Conservation (phyloP, 2,888 invertebrate genomes). For the Cremastinae sp. region DNA sequence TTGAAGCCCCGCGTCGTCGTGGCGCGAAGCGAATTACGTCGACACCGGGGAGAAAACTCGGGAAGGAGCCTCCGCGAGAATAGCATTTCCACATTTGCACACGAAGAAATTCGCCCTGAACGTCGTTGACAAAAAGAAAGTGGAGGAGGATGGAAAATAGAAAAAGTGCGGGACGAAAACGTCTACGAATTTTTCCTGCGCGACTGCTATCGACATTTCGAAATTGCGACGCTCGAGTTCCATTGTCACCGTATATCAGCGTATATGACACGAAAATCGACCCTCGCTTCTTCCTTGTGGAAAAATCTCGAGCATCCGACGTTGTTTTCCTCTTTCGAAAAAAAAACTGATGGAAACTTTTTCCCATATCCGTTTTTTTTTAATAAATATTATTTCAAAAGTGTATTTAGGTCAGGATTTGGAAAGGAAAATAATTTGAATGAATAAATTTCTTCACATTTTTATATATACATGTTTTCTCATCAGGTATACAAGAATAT, state of each 20-base stretch:
- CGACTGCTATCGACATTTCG: slow-evolving; percentile 76
- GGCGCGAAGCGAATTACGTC: slow-evolving; percentile 64
- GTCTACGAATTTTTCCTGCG: slow-evolving; percentile 55
- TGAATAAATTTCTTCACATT: not conserved
- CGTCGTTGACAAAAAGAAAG: slow-evolving; percentile 24
- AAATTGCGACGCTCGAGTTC: slow-evolving; percentile 75
- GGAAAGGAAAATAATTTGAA: not conserved
- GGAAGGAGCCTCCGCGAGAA: slow-evolving; percentile 26
- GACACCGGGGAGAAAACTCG: slow-evolving; percentile 39
- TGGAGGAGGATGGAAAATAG: slow-evolving; percentile 20
- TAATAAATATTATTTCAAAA: too few species aligned
- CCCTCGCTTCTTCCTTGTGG: slow-evolving; percentile 39
- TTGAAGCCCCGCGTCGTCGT: slow-evolving; percentile 39
- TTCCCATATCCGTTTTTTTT: not conserved
- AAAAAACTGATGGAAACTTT: not conserved
- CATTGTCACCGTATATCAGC: slow-evolving; percentile 69
- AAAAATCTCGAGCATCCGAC: slow-evolving; percentile 51
- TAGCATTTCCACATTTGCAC: slow-evolving; percentile 27
- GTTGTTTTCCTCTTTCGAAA: slow-evolving; percentile 13
- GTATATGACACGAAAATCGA: not conserved
- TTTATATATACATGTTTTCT: slow-evolving; percentile 39
- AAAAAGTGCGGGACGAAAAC: slow-evolving; percentile 23
- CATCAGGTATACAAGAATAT: slow-evolving; percentile 80
- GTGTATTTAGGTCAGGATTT: too few species aligned
- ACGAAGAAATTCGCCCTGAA: not conserved